These are phyloP conservation scores for Muraenolepis orangiensis DNA, from an alignment of 2,797 vertebrate genomes.

Conservation along the genomic window DNA sequence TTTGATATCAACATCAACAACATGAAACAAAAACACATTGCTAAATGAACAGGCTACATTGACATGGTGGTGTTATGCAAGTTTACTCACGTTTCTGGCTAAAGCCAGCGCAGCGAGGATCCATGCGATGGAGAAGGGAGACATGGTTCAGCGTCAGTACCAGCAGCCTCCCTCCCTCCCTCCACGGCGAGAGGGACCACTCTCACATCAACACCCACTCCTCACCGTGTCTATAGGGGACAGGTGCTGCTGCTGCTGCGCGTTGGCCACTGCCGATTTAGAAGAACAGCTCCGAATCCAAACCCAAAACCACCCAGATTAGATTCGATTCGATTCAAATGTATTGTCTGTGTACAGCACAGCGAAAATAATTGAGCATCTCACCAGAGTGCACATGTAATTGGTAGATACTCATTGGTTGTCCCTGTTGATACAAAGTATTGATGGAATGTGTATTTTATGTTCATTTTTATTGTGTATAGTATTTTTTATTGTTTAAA, in stretches of 20 bases:
- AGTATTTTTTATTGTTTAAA: no score
- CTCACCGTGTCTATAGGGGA: background rate
- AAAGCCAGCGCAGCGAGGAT: slow-evolving; percentile 48
- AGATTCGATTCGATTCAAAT: no score
- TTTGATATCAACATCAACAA: no score
- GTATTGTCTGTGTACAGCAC: no score
- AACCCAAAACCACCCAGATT: no score
- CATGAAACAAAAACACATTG: no score
- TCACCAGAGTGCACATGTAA: no score
- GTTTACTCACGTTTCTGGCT: slow-evolving; percentile 60
- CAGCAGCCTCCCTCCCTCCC: background rate
- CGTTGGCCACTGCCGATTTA: background rate
- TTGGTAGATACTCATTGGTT: no score
- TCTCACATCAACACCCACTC: background rate
- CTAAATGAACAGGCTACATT: background rate
- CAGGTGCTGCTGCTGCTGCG: background rate
- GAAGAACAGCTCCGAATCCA: background rate
- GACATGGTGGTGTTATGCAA: background rate
- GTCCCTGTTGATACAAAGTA: no score
- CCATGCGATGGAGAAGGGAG: slow-evolving; percentile 29
- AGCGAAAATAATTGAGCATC: no score
- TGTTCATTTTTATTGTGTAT: no score
- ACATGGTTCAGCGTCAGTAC: slow-evolving; percentile 41
- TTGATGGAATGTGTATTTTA: no score
- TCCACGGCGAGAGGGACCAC: background rate